Conservation (phyloP, 2,888 invertebrate genomes). For the Caenorhabditis doughertyi region DNA sequence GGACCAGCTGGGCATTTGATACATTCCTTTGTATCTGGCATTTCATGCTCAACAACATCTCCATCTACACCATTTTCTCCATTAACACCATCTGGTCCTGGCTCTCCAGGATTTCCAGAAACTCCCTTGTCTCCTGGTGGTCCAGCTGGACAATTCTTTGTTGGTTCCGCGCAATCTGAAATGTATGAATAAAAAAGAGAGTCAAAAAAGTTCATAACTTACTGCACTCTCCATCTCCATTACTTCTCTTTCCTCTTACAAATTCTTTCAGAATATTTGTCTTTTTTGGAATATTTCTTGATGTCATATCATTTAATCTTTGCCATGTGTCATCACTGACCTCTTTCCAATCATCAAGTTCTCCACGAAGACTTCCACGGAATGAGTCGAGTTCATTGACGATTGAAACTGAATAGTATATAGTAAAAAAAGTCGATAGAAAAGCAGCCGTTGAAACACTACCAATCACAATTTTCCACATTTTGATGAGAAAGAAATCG, state of each 20-base stretch:
- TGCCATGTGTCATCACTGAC: conserved; percentile 62
- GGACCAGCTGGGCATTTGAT: conserved; percentile 78
- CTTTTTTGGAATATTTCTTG: conserved; percentile 56
- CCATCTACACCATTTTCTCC: conserved; percentile 65
- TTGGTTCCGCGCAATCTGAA: conserved; percentile 66
- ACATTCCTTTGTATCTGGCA: conserved; percentile 66
- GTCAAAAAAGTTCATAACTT: conserved; percentile 3
- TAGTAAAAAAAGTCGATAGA: conserved; percentile 25
- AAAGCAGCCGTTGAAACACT: conserved; percentile 46
- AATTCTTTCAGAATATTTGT: conserved; percentile 48
- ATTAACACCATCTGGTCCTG: conserved; percentile 72
- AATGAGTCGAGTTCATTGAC: conserved; percentile 40
- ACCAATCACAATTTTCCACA: conserved; percentile 59
- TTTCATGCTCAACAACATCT: conserved; percentile 52
- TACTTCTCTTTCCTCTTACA: conserved; percentile 50
- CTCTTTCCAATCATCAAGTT: conserved; percentile 59
- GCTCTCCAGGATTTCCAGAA: conserved; percentile 71
- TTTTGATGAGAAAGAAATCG: conserved; percentile 10
- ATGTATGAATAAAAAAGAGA: not conserved
- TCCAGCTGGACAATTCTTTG: conserved; percentile 72
- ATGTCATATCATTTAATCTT: conserved; percentile 48
- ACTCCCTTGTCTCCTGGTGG: conserved; percentile 75
- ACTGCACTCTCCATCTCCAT: conserved; percentile 52
- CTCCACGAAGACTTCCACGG: conserved; percentile 19
- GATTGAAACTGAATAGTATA: conserved; percentile 38